Conservation (phyloP, 2,797 vertebrate species). For the Eulemur albifrons region DNA sequence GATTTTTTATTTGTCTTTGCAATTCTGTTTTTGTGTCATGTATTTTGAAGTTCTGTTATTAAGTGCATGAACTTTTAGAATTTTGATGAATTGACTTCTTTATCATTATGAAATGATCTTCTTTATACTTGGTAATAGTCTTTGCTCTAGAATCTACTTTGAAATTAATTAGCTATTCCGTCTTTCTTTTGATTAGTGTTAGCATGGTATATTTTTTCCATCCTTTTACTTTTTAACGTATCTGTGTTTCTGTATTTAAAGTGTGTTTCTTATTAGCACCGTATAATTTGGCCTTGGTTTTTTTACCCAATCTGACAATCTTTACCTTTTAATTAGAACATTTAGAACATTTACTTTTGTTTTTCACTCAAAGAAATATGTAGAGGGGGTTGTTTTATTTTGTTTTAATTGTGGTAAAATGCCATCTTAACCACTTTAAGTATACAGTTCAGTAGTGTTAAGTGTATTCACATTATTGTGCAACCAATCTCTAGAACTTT, state of each 20-base stretch:
- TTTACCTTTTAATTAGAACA: conserved; percentile 47
- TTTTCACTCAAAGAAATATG: conserved; percentile 38
- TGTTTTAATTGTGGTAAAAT: conserved; percentile 44
- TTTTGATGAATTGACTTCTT: not conserved
- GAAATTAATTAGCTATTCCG: not conserved
- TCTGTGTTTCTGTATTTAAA: conserved; percentile 22
- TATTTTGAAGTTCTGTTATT: conserved; percentile 38
- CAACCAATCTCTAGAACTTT: not conserved
- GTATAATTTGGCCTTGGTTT: conserved; percentile 45
- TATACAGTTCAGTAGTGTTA: not conserved
- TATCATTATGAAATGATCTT: conserved; percentile 8
- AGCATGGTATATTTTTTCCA: not conserved
- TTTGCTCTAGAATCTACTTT: conserved; percentile 36
- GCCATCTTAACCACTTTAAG: conserved; percentile 3
- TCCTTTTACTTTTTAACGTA: not conserved
- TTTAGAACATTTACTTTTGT: conserved; percentile 25
- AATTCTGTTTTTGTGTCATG: not conserved
- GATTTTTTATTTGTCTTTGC: not conserved
- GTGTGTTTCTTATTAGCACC: not conserved
- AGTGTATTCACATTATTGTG: not conserved
- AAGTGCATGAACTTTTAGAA: not conserved
- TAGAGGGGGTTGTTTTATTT: not conserved
- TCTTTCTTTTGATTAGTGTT: not conserved
- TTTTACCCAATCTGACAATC: conserved; percentile 8
- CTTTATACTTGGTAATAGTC: not conserved